A percentile compares a stretch with the other conserved stretches of the same genome.
These are phyloP conservation scores for Cephus sareptanus DNA, from an alignment of 2,888 invertebrate genomes.

Conservation along the genomic window DNA sequence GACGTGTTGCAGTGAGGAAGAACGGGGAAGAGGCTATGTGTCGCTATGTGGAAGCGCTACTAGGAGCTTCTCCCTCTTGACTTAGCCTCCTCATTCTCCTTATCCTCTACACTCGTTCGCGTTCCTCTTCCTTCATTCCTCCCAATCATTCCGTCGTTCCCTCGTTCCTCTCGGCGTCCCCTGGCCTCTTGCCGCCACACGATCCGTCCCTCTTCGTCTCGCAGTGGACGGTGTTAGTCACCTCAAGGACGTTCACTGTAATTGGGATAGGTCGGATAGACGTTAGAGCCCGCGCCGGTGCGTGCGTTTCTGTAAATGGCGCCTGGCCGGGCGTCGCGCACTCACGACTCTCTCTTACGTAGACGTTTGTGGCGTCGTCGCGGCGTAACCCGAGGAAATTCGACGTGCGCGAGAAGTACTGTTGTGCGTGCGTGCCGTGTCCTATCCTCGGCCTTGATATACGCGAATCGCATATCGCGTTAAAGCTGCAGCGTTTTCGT, in stretches of 20 bases:
- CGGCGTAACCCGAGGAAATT: not conserved
- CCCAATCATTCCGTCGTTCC: slow-evolving; percentile 15
- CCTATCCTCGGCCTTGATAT: not conserved
- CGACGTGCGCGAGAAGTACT: not conserved
- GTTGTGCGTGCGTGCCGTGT: not conserved
- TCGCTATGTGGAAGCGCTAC: not conserved
- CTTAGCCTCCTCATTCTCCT: slow-evolving; percentile 22
- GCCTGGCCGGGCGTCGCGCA: slow-evolving; percentile 48
- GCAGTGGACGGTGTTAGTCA: slow-evolving; percentile 51
- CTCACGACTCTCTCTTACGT: slow-evolving; percentile 35
- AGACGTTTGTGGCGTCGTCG: not conserved
- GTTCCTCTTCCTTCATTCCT: slow-evolving; percentile 10
- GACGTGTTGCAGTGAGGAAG: not conserved
- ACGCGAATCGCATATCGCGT: not conserved
- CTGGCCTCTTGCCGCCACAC: not conserved
- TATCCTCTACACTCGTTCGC: slow-evolving; percentile 7
- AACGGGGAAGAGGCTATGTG: not conserved
- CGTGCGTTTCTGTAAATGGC: slow-evolving; percentile 55
- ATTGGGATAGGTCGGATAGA: slow-evolving; percentile 62
- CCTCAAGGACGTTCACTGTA: slow-evolving; percentile 60
- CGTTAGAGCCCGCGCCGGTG: slow-evolving; percentile 38
- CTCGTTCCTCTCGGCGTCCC: slow-evolving; percentile 16
- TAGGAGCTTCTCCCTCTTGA: not conserved
- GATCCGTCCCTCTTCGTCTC: slow-evolving; percentile 35
- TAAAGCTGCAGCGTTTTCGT: not conserved